These are phyloP conservation scores for Siniperca undulata DNA, from an alignment of 2,797 vertebrate genomes.

Conservation along the genomic window DNA sequence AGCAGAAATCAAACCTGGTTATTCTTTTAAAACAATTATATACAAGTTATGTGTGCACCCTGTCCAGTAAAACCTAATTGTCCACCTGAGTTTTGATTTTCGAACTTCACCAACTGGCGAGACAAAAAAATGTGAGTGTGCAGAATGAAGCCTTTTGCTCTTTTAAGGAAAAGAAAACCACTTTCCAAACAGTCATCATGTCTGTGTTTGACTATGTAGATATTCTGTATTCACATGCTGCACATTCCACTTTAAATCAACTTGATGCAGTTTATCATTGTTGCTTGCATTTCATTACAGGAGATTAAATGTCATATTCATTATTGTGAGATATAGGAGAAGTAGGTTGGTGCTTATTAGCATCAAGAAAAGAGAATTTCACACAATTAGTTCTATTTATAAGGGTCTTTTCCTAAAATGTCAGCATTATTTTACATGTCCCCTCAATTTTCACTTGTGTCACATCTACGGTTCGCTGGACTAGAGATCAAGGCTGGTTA, in stretches of 20 bases:
- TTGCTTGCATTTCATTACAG: neutral
- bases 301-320: neutral
- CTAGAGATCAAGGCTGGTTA: too few relatives aligned
- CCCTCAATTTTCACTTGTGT: neutral
- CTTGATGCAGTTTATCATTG: neutral
- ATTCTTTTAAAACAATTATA: too few relatives aligned
- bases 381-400: neutral
- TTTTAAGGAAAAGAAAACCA: too few relatives aligned
- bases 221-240: neutral
- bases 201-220: constrained; percentile 8
- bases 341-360: neutral
- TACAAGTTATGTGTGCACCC: too few relatives aligned
- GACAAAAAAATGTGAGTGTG: neutral
- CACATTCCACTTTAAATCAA: constrained; percentile 8
- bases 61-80: too few relatives aligned
- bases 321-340: neutral
- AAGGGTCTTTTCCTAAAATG: neutral
- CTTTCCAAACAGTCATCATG: constrained; percentile 1
- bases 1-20: too few relatives aligned
- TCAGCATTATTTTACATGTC: neutral
- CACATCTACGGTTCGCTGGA: too few relatives aligned
- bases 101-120: neutral
- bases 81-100: neutral
- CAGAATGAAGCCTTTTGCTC: neutral
- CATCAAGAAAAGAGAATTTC: neutral